phyloP scores from a whole-genome alignment of 2,888 invertebrate genomes.

The Beris morrisii region DNA sequence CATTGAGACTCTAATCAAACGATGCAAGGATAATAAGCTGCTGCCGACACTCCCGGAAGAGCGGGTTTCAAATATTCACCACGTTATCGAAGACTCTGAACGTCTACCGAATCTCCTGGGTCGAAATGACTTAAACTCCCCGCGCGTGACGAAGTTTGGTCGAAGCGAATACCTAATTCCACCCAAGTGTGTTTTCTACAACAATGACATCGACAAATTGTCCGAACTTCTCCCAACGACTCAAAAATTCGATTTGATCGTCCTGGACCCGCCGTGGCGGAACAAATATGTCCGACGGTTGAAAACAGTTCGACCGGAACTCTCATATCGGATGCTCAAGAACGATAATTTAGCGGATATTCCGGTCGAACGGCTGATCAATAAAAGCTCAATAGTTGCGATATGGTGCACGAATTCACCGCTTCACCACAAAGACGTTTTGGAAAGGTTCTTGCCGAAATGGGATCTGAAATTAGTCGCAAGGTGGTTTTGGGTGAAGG shows the following conservation, averaged over 20 bases:
- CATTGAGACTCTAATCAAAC: neutral
- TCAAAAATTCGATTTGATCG: slow-evolving; percentile 73
- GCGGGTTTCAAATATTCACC: neutral
- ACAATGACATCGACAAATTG: slow-evolving; percentile 66
- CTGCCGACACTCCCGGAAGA: neutral
- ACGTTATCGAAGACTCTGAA: neutral
- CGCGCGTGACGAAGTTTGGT: slow-evolving; percentile 59
- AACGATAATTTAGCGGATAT: slow-evolving; percentile 73
- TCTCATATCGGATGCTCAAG: slow-evolving; percentile 73
- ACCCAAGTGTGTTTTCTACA: slow-evolving; percentile 65
- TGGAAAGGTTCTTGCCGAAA: slow-evolving; percentile 70
- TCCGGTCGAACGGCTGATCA: slow-evolving; percentile 67
- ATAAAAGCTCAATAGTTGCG: slow-evolving; percentile 68
- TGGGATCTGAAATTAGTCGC: slow-evolving; percentile 76
- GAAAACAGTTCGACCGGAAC: slow-evolving; percentile 63
- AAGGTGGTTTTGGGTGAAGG: slow-evolving; percentile 89
- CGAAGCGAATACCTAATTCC: slow-evolving; percentile 67
- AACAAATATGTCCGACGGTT: slow-evolving; percentile 90
- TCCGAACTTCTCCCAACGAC: slow-evolving; percentile 58
- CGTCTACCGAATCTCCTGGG: slow-evolving; percentile 58
- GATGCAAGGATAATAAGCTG: neutral
- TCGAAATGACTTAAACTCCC: slow-evolving; percentile 59
- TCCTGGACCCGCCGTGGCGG: slow-evolving; percentile 96
- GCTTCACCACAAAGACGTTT: slow-evolving; percentile 68
- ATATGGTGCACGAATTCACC: slow-evolving; percentile 92